Base-by-base conservation (phyloP, 2,113 vertebrate species). In the Rafetus swinhoei region DNA sequence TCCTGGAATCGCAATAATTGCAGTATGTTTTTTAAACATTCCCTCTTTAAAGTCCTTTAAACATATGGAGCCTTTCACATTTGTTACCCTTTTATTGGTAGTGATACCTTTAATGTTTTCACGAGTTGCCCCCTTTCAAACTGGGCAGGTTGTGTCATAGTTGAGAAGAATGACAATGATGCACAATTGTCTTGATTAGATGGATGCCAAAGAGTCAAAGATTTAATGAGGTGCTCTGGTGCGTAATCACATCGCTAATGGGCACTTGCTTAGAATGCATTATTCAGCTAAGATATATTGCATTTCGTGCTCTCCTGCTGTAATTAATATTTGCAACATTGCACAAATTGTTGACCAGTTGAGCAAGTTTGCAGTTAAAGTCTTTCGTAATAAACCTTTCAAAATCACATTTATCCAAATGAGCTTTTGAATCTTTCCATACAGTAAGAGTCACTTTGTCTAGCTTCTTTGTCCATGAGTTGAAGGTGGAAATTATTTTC, bases 191-290 rank as follows among this genome's bases (percentile, higher is more conserved):
- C 88, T 90, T 97, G 84, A 91, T 95, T 62, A 91, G 91, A 88
- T 72, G 90, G 91, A 87, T 81, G 92, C 77, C 90, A 80, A 81
- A 69, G 90, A 97, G 72, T 89, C 90, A 87, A 95, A 96, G 91
- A 81, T 81, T 95, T 76, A 94, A 93, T 93, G 95, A 97, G 95
- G 88, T 93, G 90, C 93, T 97, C 79, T 88, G 96, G 86, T 93
- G 93, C 7, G 50, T 94, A 94, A 96, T 97, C 94, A 84, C 88
- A 88, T 65, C 91, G 27, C 74, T 95, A 97, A 93, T 93, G 95
- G 95, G 90, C 89, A 59, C 91, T 96, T 92, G 90, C 88, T 96
- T 65, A 29, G 80, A 83, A 89, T 74, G 88, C 50, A n/a, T 94
- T 93, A 87, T 93, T 95, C 94, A 91, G 86, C 85, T 24, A 45